Evolutionary conservation across 1,140 invertebrate genomes (phyloP), one percentile per base, ranked within the genome.

Genomic region (Meloidogyne floridensis): DNA sequence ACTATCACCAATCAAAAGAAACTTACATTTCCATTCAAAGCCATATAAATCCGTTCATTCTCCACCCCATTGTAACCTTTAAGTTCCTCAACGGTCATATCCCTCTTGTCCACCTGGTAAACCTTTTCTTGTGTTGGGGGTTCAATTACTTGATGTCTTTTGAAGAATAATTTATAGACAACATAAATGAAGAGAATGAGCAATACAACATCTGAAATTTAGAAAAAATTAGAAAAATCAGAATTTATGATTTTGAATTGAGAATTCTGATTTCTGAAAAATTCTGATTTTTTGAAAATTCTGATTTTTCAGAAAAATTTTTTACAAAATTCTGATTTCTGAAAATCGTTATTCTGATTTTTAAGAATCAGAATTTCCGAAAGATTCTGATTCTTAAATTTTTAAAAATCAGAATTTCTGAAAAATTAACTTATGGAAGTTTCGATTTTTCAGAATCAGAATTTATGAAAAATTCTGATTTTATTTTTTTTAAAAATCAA

Each of bases 41-140:
- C 85, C 54, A 86, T 18, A n/a, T 74, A 85, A 75, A 86, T 86
- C 43, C 74, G 86, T 69, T 81, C 80, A 65, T 86, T 86, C 20
- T 85, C 80, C 20, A 86, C 81, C 9, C 85, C 85, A 72, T 86
- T 82, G 53, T 88, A 86, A 54, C 80, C 80, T 10, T 70, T 71
- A 20, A 86, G 56, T 71, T 86, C 47, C 15, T 86, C 85, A 42
- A 87, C 70, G 0, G 83, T 87, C 86, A 86, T 86, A 79, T 86
- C 85, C 74, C 80, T 76, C 75, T 86, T 86, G 70, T 84, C 32
- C 8, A 53, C 18, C 0, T 53, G 80, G 7, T 71, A 42, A 65
- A 65, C 59, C 0, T 65, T 65, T 18, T 65, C 59, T 65, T 65
- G 59, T 42, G 80, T 43, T 47, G 80, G 80, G 10, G 59, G 43